These are phyloP conservation scores for Halesus radiatus DNA, from an alignment of 1,140 invertebrate genomes.

Conservation along the genomic window DNA sequence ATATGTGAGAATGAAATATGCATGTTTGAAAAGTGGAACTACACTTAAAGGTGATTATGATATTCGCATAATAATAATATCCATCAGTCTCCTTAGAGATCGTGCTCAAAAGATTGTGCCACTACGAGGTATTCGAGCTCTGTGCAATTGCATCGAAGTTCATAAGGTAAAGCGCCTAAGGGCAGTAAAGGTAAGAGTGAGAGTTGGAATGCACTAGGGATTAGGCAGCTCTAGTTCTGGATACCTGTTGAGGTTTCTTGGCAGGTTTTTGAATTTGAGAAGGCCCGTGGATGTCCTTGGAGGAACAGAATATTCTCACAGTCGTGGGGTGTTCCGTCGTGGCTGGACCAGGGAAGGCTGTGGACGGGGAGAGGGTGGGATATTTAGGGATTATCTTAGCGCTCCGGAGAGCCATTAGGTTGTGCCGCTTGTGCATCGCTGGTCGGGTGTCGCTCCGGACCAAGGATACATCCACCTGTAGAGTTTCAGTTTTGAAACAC, in stretches of 20 bases:
- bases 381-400: constrained; percentile 15
- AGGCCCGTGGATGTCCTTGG: constrained; percentile 25
- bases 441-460: constrained; percentile 15
- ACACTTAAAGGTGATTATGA: too few relatives aligned
- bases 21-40: too few relatives aligned
- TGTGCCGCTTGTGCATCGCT: constrained; percentile 15
- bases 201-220: not conserved
- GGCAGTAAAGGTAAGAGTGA: not conserved
- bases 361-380: constrained; percentile 11
- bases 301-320: constrained; percentile 33
- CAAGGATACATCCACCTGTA: constrained; percentile 37
- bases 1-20: too few relatives aligned
- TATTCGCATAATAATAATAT: too few relatives aligned
- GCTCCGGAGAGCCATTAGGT: constrained; percentile 24
- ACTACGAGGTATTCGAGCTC: too few relatives aligned
- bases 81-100: too few relatives aligned
- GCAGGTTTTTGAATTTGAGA: constrained; percentile 13
- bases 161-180: not conserved
- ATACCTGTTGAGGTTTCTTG: constrained; percentile 19
- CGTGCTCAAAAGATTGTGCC: too few relatives aligned
- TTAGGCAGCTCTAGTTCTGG: constrained; percentile 21
- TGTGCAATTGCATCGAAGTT: too few relatives aligned
- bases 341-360: constrained; percentile 27
- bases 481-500: not conserved
- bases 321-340: constrained; percentile 21